A percentile compares a stretch with the other conserved stretches of the same genome.
phyloP scores from a whole-genome alignment of 2,888 invertebrate genomes.

The Drosophila kokeensis region DNA sequence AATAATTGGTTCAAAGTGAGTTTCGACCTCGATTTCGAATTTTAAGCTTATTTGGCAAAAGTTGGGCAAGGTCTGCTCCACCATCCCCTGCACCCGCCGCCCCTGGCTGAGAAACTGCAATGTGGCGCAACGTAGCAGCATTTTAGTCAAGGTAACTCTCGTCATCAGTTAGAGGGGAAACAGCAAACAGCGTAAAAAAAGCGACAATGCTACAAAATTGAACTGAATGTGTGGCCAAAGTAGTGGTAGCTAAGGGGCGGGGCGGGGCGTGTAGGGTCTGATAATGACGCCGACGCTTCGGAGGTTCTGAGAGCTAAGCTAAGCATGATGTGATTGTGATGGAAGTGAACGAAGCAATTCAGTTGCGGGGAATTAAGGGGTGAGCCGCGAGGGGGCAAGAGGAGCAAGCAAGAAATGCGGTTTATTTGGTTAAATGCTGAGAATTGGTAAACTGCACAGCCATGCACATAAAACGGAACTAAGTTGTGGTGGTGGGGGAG shows the following conservation, averaged over 20 bases:
- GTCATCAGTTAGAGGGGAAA: conserved; percentile 29
- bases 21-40: neutral
- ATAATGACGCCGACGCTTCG: conserved; percentile 51
- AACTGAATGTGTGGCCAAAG: conserved; percentile 25
- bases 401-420: conserved; percentile 26
- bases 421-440: conserved; percentile 78
- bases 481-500: neutral
- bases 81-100: neutral
- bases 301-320: conserved; percentile 12
- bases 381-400: neutral
- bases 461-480: conserved; percentile 11
- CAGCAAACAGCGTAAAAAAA: conserved; percentile 21
- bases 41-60: neutral
- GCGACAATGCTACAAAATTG: conserved; percentile 54
- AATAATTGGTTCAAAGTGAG: neutral
- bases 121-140: conserved; percentile 23
- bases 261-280: conserved; percentile 10
- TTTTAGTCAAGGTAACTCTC: conserved; percentile 54
- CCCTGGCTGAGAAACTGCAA: conserved; percentile 10
- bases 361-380: conserved; percentile 4
- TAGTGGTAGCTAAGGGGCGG: neutral
- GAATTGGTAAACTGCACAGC: conserved; percentile 72
- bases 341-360: conserved; percentile 30
- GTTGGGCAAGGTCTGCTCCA: neutral
- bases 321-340: conserved; percentile 56